phyloP scores from a whole-genome alignment of 2,113 vertebrate genomes.

The Corydoras maculifer region DNA sequence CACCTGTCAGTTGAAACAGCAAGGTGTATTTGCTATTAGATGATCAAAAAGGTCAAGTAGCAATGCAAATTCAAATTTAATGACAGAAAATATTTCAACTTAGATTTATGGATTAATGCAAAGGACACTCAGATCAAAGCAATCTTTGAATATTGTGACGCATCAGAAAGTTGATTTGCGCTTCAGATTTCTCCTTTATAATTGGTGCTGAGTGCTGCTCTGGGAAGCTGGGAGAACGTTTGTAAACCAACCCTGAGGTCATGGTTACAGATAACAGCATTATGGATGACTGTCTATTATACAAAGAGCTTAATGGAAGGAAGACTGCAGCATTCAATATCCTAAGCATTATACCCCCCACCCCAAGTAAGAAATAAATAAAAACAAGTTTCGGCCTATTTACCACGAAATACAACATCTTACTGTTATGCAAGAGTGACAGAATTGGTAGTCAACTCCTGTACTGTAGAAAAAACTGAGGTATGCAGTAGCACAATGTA shows the following conservation, averaged over 20 bases:
- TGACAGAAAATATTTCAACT: neutral
- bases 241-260: conserved; percentile 8
- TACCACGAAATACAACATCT: neutral
- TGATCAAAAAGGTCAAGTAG: neutral
- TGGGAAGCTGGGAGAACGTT: neutral
- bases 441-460: no score
- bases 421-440: no score
- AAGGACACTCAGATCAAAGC: conserved; percentile 3
- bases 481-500: no score
- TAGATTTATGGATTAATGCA: neutral
- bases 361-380: neutral
- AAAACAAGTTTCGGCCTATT: conserved; percentile 7
- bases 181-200: neutral
- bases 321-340: conserved; percentile 9
- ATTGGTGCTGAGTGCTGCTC: conserved; percentile 1
- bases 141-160: neutral
- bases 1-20: conserved; percentile 7
- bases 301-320: conserved; percentile 23
- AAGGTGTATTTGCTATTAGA: neutral
- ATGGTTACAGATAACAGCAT: conserved; percentile 9
- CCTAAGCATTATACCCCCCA: neutral
- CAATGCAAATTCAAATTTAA: neutral
- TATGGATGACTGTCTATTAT: neutral
- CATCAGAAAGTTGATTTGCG: neutral
- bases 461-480: no score